A percentile compares a stretch with the other conserved stretches of the same genome.
Evolutionary conservation across 1,140 invertebrate genomes (phyloP).

Genomic region (Geopemphigus sp.): DNA sequence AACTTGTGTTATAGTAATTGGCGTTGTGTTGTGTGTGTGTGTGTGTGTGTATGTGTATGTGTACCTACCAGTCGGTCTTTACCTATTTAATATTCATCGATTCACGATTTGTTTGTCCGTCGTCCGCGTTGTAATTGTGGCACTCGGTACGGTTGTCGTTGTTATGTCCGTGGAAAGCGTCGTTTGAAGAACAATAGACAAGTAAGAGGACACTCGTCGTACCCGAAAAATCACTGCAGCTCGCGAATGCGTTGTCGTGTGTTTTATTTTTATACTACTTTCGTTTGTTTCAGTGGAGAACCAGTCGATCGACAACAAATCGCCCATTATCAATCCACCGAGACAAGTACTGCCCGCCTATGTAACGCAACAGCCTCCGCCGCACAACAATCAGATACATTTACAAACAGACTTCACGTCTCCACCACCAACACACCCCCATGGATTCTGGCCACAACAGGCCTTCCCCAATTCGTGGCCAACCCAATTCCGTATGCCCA

Average conservation of each 20-base stretch:
- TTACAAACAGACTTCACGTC: slow-evolving; percentile 36
- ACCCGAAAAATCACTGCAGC: neutral
- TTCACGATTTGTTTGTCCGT: neutral
- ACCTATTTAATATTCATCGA: neutral
- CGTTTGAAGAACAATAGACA: neutral
- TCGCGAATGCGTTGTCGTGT: no score
- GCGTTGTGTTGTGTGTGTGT: slow-evolving; percentile 22
- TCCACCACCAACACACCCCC: slow-evolving; percentile 29
- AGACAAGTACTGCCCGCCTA: slow-evolving; percentile 19
- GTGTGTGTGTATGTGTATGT: neutral
- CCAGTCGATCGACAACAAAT: slow-evolving; percentile 7
- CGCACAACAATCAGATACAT: slow-evolving; percentile 6
- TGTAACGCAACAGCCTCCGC: slow-evolving; percentile 3
- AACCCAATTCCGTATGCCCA: slow-evolving; percentile 9
- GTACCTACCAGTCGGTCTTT: neutral
- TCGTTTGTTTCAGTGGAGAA: slow-evolving; percentile 25
- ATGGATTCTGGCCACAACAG: slow-evolving; percentile 33
- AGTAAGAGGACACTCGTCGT: neutral
- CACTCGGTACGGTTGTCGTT: neutral
- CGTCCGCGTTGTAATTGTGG: neutral
- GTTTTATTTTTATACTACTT: neutral
- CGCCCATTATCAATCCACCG: neutral
- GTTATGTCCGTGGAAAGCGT: slow-evolving; percentile 3
- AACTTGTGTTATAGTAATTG: slow-evolving; percentile 40
- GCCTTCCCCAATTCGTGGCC: slow-evolving; percentile 8